phyloP scores from a whole-genome alignment of 2,888 invertebrate species.

The Drosophila bunnanda region DNA sequence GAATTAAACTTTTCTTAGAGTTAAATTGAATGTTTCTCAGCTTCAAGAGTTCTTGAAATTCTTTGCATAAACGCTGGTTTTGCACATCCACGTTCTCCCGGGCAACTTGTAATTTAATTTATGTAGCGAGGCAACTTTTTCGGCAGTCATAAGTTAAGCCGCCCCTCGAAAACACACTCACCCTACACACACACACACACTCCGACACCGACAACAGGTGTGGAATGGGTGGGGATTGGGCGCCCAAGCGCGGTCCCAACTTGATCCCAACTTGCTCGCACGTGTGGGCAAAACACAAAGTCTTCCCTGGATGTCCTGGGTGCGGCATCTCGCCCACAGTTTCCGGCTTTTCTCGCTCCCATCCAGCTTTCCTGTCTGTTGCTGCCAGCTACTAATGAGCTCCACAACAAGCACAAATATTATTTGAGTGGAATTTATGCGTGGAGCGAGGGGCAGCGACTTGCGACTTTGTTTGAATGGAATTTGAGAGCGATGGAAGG shows the following conservation, averaged over 20 bases:
- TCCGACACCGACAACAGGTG: slow-evolving; percentile 55
- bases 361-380: slow-evolving; percentile 46
- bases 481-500: not conserved
- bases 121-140: slow-evolving; percentile 74
- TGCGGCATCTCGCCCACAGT: slow-evolving; percentile 47
- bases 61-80: slow-evolving; percentile 5
- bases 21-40: not conserved
- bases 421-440: slow-evolving; percentile 75
- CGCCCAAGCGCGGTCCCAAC: slow-evolving; percentile 45
- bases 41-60: not conserved
- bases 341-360: slow-evolving; percentile 30
- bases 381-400: slow-evolving; percentile 76
- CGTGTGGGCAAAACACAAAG: slow-evolving; percentile 33
- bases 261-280: slow-evolving; percentile 35
- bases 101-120: slow-evolving; percentile 71
- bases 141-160: slow-evolving; percentile 70
- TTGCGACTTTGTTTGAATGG: slow-evolving; percentile 22
- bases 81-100: slow-evolving; percentile 16
- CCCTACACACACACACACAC: not conserved
- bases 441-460: slow-evolving; percentile 30
- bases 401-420: slow-evolving; percentile 74
- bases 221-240: slow-evolving; percentile 22
- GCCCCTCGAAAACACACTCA: slow-evolving; percentile 18
- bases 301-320: slow-evolving; percentile 28
- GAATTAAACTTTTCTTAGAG: not conserved